Base-by-base conservation (phyloP, 2,888 invertebrate species). In the Cosmia pyralina region DNA sequence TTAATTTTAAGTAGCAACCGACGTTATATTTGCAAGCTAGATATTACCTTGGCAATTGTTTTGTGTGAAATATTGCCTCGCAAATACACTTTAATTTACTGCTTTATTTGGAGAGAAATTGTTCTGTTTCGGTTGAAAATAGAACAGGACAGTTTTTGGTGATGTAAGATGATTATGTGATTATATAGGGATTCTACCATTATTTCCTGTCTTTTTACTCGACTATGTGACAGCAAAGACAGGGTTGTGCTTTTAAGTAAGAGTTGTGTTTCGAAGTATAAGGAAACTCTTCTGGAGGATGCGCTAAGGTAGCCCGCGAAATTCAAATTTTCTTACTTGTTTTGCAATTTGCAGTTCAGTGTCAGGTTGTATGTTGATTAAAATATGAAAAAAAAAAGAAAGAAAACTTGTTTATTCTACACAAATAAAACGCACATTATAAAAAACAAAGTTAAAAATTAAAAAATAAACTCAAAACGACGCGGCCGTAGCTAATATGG, bases 1-100 rank as follows among this genome's bases (percentile, higher is more conserved):
- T 92, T 92, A 92, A 92, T 92, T 91, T 89, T 85, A 91, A 88
- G 79, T 88, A 87, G 86, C 82, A 84, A 84, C 85, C 82, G 52
- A 67, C 72, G 85, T 86, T 82, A 88, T 88, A 87, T 90, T 90
- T 88, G 86, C 88, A 73, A 81, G 86, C 83, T 81, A 83, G 85
- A 87, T 86, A 88, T 88, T 88, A 89, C 84, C 84, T 78, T 69
- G 72, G 77, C 81, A 87, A 77, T 87, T 85, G 79, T 85, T 84
- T 82, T 82, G 80, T 75, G 68, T 82, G 80, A 86, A 85, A 75
- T 82, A 85, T 79, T 75, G 70, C 75, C 62, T 52, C 28, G 64
- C 71, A 85, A 80, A 77, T 77, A 80, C 71, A 70, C 69, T 71
- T 75, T 83, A 73, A 77, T 77, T 85, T 84, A 75, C 59, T 66